Conservation (phyloP, 2,888 invertebrate genomes). For the Schrankia costaestrigalis region DNA sequence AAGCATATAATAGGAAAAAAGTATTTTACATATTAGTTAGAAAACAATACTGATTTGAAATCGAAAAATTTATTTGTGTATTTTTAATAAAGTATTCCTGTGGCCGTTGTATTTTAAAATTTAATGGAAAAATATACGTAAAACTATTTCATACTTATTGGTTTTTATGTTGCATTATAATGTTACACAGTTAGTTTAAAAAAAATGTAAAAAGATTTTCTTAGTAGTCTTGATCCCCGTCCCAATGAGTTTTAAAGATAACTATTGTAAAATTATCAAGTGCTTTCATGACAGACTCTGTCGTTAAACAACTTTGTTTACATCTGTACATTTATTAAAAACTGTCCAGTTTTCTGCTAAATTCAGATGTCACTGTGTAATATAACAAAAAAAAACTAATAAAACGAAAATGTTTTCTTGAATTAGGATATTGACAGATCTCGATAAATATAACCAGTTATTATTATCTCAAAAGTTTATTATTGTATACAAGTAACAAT, state of each 20-base stretch:
- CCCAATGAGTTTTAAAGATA: constrained; percentile 37
- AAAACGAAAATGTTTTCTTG: constrained; percentile 53
- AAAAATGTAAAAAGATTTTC: constrained; percentile 18
- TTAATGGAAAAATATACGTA: constrained; percentile 29
- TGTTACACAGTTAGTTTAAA: constrained; percentile 11
- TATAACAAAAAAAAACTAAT: constrained; percentile 33
- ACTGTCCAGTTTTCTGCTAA: constrained; percentile 44
- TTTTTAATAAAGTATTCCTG: constrained; percentile 52
- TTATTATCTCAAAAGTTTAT: constrained; percentile 77
- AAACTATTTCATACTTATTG: too few relatives aligned
- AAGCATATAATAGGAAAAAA: constrained; percentile 43
- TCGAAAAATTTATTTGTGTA: constrained; percentile 44
- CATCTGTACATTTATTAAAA: constrained; percentile 54
- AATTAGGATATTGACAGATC: constrained; percentile 63
- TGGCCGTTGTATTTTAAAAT: constrained; percentile 32
- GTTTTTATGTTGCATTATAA: constrained; percentile 3
- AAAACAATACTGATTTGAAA: constrained; percentile 59
- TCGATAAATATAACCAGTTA: constrained; percentile 75
- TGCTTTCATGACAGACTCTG: constrained; percentile 74
- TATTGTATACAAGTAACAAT: constrained; percentile 78
- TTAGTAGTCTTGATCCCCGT: constrained; percentile 52
- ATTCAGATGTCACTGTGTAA: constrained; percentile 47
- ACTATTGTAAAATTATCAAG: constrained; percentile 45
- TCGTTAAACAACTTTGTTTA: constrained; percentile 51
- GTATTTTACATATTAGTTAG: constrained; percentile 67